Evolutionary conservation across 2,113 vertebrate genomes (phyloP), one percentile per base, ranked within the genome.

Genomic region (Coryphaenoides rupestris): DNA sequence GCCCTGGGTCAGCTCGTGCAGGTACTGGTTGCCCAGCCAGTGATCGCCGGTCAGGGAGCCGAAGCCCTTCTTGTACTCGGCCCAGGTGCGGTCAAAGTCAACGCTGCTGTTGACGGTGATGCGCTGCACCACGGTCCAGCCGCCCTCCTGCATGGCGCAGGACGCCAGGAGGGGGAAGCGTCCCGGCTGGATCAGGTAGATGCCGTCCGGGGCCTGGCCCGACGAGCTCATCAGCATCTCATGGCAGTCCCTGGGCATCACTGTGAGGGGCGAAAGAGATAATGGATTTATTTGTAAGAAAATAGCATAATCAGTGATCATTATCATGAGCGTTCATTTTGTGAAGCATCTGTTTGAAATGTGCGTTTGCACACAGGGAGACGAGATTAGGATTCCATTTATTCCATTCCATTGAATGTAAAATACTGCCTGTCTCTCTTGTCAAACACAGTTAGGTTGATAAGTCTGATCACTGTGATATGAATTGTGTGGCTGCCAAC

Each of bases 61-160:
- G 62, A 96, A 95, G 61, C 94, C 94, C 0, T 76, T 78, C 73
- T 93, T 94, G 71, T 95, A 96, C 65, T 95, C 92, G n/a, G 77
- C 79, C 94, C 94, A 96, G 45, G 86, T 85, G 16, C 91, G 79
- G 60, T 96, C 93, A 13, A 95, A 96, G 65, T 92, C 78, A 0
- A 94, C 82, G 15, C 88, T 93, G 75, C 93, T 92, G 59, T 96
- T 95, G 23, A 92, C 88, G 2, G 94, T 96, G 69, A 95, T 95
- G 57, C 95, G 94, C 79, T 95, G 94, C 67, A 96, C 89, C 46
- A 95, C 86, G 0, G 94, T 95, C 94, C 94, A 96, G 55, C 94
- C 94, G 5, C 93, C 93, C 1, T 93, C 91, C 71, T 90, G 88
- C 94, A 96, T 96, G 76, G 91, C 88, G 60, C 94, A 95, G 67